Percentiles rank a stretch among this genome's conserved stretches.
phyloP scores from a whole-genome alignment of 2,113 vertebrate genomes.

The Macaca nemestrina region DNA sequence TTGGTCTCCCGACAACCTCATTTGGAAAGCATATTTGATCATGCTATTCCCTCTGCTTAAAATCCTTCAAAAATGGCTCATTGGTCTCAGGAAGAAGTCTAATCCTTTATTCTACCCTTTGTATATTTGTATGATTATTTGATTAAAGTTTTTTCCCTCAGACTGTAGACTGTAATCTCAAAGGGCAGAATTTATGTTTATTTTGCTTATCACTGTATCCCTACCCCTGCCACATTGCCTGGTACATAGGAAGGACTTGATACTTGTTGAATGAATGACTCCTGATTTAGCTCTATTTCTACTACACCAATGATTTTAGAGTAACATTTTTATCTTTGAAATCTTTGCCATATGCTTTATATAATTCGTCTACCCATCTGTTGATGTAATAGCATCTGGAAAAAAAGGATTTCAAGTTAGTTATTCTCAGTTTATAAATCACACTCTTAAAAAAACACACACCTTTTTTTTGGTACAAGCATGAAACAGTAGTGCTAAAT shows the following conservation, averaged over 20 bases:
- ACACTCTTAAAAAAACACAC: slow-evolving; percentile 26
- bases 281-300: slow-evolving; percentile 4
- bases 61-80: neutral
- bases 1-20: neutral
- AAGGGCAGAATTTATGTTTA: neutral
- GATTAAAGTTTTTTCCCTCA: neutral
- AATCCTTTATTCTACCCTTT: slow-evolving; percentile 5
- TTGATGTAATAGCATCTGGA: slow-evolving; percentile 51
- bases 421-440: slow-evolving; percentile 68
- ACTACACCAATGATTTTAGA: slow-evolving; percentile 45
- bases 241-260: neutral
- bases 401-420: slow-evolving; percentile 59
- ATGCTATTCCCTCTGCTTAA: neutral
- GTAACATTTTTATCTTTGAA: slow-evolving; percentile 61
- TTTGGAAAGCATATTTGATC: neutral
- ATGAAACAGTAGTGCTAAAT: slow-evolving; percentile 51
- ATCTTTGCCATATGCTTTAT: slow-evolving; percentile 65
- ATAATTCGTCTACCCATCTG: slow-evolving; percentile 61
- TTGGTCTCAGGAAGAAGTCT: slow-evolving; percentile 7
- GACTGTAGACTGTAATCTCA: neutral
- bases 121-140: slow-evolving; percentile 26
- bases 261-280: slow-evolving; percentile 61
- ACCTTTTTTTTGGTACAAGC: neutral
- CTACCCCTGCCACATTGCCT: neutral
- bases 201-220: neutral